Evolutionary conservation across 35 echinoderm and acorn worm genomes (phyloP).

Genomic region (Apostichopus parvimensis): DNA sequence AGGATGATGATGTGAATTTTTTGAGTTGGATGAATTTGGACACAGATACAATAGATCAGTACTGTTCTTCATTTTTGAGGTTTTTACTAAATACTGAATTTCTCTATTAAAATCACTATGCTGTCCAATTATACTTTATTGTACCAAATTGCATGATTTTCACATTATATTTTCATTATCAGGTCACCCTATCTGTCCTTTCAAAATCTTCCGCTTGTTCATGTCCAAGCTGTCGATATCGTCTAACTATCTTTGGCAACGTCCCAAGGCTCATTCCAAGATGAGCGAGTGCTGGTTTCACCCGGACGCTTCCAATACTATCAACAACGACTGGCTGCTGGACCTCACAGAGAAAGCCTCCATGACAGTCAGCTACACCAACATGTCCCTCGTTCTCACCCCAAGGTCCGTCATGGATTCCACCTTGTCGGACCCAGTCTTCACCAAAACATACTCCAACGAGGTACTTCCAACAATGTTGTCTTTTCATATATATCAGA

Average conservation of each 20-base stretch:
- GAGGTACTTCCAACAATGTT: neutral
- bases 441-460: constrained; percentile 13
- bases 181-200: constrained; percentile 48
- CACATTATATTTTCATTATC: neutral
- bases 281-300: constrained; percentile 11
- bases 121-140: no score
- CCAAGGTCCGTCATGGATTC: constrained; percentile 35
- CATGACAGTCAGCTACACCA: constrained; percentile 52
- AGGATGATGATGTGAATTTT: no score
- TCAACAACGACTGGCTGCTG: constrained; percentile 37
- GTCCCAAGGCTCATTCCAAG: constrained; percentile 19
- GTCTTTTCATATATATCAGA: no score
- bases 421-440: constrained; percentile 4
- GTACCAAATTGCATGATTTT: no score
- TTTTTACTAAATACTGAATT: no score
- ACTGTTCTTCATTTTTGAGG: no score
- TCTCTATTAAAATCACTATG: no score
- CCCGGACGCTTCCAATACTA: constrained; percentile 22
- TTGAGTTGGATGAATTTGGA: no score
- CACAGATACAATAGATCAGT: no score
- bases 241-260: constrained; percentile 45
- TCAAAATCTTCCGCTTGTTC: constrained; percentile 48
- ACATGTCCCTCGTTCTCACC: constrained; percentile 51
- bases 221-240: constrained; percentile 44
- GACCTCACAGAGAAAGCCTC: constrained; percentile 42